Evolutionary conservation across 2,888 invertebrate genomes (phyloP), one percentile per base, ranked within the genome.

Genomic region (Leptopilina myrica): DNA sequence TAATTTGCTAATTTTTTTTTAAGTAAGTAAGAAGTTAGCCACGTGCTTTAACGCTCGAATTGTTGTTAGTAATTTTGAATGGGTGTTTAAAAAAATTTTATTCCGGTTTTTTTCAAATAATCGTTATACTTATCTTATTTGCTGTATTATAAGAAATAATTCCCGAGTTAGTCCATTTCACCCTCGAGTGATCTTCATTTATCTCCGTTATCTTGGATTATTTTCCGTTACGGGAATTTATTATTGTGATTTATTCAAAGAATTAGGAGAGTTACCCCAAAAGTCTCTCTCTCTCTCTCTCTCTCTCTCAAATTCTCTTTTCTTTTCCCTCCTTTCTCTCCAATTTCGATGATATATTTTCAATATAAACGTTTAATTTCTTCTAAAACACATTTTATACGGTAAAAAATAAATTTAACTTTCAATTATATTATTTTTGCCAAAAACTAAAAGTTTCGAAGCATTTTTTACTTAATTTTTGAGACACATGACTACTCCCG

Each of bases 201-300:
- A 14, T 59, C 59, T 59, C 15, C 15, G 15, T 59, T 59, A 59
- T 59, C 59, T 59, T 1, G 14, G 59, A 59, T 59, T 59, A 15
- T n/a, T n/a, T 59, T 5, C 59, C 59, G 15, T 59, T 59, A 14
- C 15, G n/a, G 59, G 15, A 49, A 49, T 59, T 59, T 59, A 59
- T 59, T 59, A 59, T 59, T 59, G n/a, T 59, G 59, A 59, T 59
- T 59, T 59, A 59, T 59, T 59, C 15, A 59, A 59, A 59, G 59
- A 59, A 59, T 59, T 59, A 59, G n/a, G 59, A 59, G 59, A 33
- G 33, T 33, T 33, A 33, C 15, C 12, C n/a, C 56, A 56, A 56
- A 46, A 46, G 11, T 56, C 12, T 14, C 14, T 33, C 33, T 33
- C 33, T 33, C 33, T 33, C 33, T 33, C 33, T 33, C 33, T 33